Evolutionary conservation across 2,113 vertebrate species (phyloP).

Genomic region (Pituophis catenifer): DNA sequence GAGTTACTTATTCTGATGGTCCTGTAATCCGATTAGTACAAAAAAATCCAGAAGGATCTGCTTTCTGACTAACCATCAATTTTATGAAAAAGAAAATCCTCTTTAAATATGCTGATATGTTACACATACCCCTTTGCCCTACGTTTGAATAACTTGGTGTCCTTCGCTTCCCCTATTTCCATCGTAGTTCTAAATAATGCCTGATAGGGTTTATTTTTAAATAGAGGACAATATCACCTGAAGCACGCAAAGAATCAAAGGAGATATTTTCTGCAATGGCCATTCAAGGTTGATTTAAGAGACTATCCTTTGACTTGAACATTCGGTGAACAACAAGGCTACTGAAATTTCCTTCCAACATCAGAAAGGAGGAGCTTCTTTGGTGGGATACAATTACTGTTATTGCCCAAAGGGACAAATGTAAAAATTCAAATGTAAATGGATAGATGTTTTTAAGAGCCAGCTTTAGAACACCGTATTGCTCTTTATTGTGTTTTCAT

Average conservation of each 20-base stretch:
- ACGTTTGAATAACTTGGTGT: background rate
- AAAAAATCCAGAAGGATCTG: slow-evolving; percentile 9
- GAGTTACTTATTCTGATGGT: slow-evolving; percentile 37
- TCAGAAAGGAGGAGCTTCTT: background rate
- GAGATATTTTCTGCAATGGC: background rate
- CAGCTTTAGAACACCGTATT: background rate
- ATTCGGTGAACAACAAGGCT: background rate
- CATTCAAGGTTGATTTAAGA: background rate
- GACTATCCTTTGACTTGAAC: background rate
- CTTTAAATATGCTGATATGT: background rate
- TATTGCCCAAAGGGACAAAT: background rate
- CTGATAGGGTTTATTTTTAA: background rate
- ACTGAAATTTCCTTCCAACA: background rate
- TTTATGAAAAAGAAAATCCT: slow-evolving; percentile 8
- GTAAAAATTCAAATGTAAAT: background rate
- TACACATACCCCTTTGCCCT: background rate
- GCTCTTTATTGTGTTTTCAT: background rate
- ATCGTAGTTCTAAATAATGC: background rate
- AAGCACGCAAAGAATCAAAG: background rate
- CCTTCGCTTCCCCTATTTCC: background rate
- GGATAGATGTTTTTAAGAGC: background rate
- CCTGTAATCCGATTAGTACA: slow-evolving; percentile 34
- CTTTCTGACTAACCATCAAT: background rate
- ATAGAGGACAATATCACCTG: background rate
- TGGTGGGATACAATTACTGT: background rate